phyloP scores from a whole-genome alignment of 1,140 invertebrate genomes.

The Pteromalus puparum region DNA sequence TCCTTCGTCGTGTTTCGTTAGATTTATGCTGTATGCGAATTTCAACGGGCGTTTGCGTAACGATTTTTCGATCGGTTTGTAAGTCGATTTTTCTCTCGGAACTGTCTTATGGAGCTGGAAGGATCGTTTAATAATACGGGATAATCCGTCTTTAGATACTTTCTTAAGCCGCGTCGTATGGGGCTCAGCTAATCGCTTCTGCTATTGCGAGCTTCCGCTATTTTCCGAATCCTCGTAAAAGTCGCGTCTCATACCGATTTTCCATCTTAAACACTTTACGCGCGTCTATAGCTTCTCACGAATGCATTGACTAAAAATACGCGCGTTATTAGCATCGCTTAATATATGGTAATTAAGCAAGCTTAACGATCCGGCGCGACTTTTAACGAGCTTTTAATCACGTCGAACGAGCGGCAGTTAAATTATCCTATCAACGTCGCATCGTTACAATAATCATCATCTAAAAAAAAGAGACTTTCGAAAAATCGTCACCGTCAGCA shows the following conservation, averaged over 20 bases:
- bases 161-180: slow-evolving; percentile 56
- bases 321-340: background rate
- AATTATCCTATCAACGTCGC: background rate
- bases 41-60: background rate
- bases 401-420: background rate
- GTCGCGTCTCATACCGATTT: background rate
- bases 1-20: background rate
- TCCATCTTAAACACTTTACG: no score
- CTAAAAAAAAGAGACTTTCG: background rate
- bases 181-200: slow-evolving; percentile 61
- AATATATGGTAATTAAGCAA: background rate
- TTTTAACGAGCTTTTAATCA: background rate
- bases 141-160: background rate
- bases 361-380: background rate
- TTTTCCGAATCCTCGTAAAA: slow-evolving; percentile 53
- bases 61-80: background rate
- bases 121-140: background rate
- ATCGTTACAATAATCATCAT: background rate
- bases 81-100: background rate
- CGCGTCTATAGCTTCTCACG: background rate
- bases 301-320: background rate
- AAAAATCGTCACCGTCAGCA: no score
- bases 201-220: background rate
- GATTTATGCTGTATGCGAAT: background rate
- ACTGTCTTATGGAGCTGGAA: background rate